Evolutionary conservation across 1,140 invertebrate species (phyloP).

Genomic region (Panagrolaimus sp.): DNA sequence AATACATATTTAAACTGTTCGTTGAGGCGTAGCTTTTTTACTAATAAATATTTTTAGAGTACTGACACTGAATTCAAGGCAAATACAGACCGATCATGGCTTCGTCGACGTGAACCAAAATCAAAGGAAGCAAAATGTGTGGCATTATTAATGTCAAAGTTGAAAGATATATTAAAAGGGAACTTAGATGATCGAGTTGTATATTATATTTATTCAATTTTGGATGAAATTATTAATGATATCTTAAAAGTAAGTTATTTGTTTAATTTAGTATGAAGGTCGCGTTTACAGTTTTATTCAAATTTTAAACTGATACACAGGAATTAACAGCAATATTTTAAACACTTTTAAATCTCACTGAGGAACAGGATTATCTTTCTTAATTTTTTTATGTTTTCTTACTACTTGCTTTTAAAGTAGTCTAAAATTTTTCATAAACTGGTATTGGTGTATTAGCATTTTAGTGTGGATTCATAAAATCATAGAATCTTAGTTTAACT

Average conservation of each 20-base stretch:
- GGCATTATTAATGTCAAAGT: neutral
- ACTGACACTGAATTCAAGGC: neutral
- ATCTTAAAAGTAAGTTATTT: neutral
- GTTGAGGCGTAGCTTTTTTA: too few relatives aligned
- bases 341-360: too few relatives aligned
- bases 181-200: neutral
- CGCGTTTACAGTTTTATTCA: neutral
- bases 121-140: neutral
- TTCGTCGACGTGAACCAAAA: neutral
- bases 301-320: too few relatives aligned
- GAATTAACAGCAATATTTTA: too few relatives aligned
- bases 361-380: too few relatives aligned
- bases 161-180: neutral
- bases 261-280: too few relatives aligned
- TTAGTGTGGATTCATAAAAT: too few relatives aligned
- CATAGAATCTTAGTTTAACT: too few relatives aligned
- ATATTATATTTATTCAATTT: neutral
- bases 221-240: slow-evolving; percentile 13
- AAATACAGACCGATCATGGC: neutral
- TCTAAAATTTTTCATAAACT: too few relatives aligned
- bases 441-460: too few relatives aligned
- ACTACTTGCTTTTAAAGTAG: too few relatives aligned
- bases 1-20: neutral
- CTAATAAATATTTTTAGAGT: neutral
- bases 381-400: too few relatives aligned